Evolutionary conservation across 2,888 invertebrate genomes (phyloP).

Genomic region (Escarpia spicata): DNA sequence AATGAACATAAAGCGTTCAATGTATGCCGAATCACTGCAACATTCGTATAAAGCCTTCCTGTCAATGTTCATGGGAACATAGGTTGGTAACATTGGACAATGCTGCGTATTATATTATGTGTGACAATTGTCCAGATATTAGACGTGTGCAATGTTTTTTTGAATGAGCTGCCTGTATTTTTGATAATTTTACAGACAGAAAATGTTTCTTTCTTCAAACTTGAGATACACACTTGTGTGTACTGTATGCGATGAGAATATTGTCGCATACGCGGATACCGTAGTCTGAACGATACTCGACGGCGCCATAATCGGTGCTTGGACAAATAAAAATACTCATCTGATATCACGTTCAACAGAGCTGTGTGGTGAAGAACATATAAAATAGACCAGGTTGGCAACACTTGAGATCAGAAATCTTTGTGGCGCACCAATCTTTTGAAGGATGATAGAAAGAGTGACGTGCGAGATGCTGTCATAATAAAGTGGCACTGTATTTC

Average conservation of each 20-base stretch:
- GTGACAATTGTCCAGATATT: neutral
- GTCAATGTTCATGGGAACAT: neutral
- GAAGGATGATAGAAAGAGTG: no score
- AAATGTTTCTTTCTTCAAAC: neutral
- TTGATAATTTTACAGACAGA: neutral
- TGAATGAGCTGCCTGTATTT: neutral
- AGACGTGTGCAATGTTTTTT: neutral
- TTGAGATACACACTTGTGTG: neutral
- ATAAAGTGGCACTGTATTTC: no score
- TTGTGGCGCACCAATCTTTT: no score
- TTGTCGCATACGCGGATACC: no score
- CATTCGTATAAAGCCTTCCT: neutral
- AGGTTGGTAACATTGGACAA: neutral
- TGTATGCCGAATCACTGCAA: neutral
- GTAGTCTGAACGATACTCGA: no score
- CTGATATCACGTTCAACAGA: no score
- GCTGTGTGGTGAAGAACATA: no score
- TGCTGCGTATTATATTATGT: neutral
- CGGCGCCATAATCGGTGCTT: no score
- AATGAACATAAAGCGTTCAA: neutral
- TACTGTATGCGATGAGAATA: neutral
- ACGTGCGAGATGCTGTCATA: no score
- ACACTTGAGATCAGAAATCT: no score
- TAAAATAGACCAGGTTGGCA: no score
- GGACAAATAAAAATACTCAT: no score